Conservation (phyloP, 2,888 invertebrate genomes). For the Dynastes grantii region DNA sequence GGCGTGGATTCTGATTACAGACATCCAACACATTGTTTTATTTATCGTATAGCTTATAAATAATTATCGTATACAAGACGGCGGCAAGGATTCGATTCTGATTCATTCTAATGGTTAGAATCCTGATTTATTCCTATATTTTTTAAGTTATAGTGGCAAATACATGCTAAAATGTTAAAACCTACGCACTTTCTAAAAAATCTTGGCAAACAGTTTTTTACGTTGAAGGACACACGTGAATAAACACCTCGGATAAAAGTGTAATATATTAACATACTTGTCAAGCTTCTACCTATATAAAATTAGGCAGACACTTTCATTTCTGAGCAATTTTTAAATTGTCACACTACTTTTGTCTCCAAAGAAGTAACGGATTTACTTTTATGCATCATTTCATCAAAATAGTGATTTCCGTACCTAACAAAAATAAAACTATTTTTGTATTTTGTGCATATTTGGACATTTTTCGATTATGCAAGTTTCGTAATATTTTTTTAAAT, state of each 20-base stretch:
- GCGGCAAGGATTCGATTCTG: slow-evolving; percentile 13
- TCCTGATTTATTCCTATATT: neutral
- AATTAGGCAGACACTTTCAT: no score
- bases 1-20: slow-evolving; percentile 40
- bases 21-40: slow-evolving; percentile 37
- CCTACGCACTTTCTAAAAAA: slow-evolving; percentile 24
- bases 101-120: neutral
- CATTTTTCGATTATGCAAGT: no score
- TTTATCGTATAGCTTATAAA: slow-evolving; percentile 31
- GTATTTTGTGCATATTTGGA: no score
- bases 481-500: no score
- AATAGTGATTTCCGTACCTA: no score
- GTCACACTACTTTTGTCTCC: no score
- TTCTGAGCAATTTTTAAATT: no score
- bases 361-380: no score
- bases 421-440: no score
- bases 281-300: no score
- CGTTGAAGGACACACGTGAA: slow-evolving; percentile 27
- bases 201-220: slow-evolving; percentile 23
- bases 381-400: no score
- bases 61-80: slow-evolving; percentile 27
- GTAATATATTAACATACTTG: neutral
- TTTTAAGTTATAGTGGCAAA: no score
- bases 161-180: slow-evolving; percentile 8
- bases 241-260: slow-evolving; percentile 9